phyloP scores from a whole-genome alignment of 2,113 vertebrate species.

The Perca flavescens region DNA sequence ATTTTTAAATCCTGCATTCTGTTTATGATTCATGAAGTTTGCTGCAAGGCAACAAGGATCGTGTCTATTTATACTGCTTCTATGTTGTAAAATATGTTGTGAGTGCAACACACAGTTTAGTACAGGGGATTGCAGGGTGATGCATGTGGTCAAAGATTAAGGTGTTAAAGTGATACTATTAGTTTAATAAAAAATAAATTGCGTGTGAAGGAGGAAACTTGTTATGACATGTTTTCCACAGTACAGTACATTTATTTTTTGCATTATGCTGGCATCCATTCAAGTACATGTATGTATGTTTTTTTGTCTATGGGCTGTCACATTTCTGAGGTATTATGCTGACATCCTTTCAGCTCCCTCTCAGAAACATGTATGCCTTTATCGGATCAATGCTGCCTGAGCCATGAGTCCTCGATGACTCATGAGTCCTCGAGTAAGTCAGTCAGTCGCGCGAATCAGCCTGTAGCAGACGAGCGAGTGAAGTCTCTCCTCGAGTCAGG shows the following conservation, averaged over 20 bases:
- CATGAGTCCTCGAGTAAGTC: too few species aligned
- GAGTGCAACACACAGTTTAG: background rate
- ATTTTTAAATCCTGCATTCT: conserved; percentile 11
- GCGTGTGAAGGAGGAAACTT: background rate
- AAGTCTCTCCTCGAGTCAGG: too few species aligned
- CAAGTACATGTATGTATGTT: background rate
- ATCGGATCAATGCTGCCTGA: background rate
- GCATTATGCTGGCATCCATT: background rate
- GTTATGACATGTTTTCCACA: background rate
- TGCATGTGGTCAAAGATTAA: background rate
- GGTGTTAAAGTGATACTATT: background rate
- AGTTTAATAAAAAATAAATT: background rate
- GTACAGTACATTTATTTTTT: conserved; percentile 1
- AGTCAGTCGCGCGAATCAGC: too few species aligned
- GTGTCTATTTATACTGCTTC: conserved; percentile 20
- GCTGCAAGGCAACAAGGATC: conserved; percentile 20
- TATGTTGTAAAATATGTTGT: background rate
- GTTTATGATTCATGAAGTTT: conserved; percentile 45
- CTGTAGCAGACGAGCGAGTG: too few species aligned
- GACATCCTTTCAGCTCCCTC: conserved; percentile 14
- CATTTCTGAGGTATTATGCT: conserved; percentile 4
- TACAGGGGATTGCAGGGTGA: background rate
- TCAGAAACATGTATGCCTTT: background rate
- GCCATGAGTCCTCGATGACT: too few species aligned
- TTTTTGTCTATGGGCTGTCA: conserved; percentile 14